Conservation (phyloP, 2,888 invertebrate species). For the Heliconius ismenius region DNA sequence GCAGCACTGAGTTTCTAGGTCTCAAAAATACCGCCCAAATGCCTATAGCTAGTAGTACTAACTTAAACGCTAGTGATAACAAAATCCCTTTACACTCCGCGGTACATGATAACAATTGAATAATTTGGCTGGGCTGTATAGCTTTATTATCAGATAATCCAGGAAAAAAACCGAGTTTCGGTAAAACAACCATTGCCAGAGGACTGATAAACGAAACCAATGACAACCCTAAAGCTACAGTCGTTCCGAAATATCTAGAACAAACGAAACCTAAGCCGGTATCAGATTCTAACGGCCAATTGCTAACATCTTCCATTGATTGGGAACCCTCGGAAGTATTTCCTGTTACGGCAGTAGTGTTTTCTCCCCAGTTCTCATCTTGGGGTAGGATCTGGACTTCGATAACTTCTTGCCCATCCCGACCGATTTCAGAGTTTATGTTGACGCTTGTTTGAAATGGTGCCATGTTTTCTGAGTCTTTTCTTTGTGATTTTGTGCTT, state of each 20-base stretch:
- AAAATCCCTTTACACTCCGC: conserved; percentile 97
- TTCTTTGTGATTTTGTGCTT: conserved; percentile 85
- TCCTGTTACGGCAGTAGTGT: conserved; percentile 97
- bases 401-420: conserved; percentile 94
- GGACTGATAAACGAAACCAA: conserved; percentile 94
- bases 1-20: conserved; percentile 92
- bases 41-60: conserved; percentile 93
- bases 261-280: conserved; percentile 87
- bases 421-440: conserved; percentile 87
- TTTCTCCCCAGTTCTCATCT: conserved; percentile 99
- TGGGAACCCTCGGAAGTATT: conserved; percentile 98
- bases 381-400: conserved; percentile 97
- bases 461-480: conserved; percentile 87
- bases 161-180: conserved; percentile 93
- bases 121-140: conserved; percentile 85
- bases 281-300: conserved; percentile 89
- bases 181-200: conserved; percentile 95
- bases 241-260: conserved; percentile 91
- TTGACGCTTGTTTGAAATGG: conserved; percentile 94
- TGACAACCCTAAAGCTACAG: conserved; percentile 89
- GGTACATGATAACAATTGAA: conserved; percentile 89
- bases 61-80: conserved; percentile 94
- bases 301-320: conserved; percentile 94
- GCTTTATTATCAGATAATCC: conserved; percentile 86
- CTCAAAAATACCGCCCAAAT: conserved; percentile 96